Evolutionary conservation across 2,888 invertebrate genomes (phyloP), one percentile per base, ranked within the genome.

Genomic region (Drosophila rellima): DNA sequence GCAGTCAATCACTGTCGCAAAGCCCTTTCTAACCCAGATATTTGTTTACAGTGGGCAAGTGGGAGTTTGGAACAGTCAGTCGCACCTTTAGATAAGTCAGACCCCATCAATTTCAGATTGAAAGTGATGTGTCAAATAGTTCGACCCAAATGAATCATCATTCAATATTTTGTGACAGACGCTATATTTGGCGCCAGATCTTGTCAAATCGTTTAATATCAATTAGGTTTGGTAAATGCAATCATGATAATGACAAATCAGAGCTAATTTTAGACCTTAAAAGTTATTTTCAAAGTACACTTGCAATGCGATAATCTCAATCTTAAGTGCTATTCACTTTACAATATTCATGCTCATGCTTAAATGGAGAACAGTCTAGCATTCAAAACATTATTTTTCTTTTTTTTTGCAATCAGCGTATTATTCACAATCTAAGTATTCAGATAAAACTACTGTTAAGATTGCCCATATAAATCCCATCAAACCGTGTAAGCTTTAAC

Each of bases 371-470:
- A 55, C n/a, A 42, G 42, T 33, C 31, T 20, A 17, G 3, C 26
- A 29, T 6, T 51, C 6, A 10, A 35, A 31, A 23, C 10, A 10
- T 11, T 15, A 4, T 23, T 37, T 23, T 29, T 11, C 2, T 13
- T 8, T 15, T 11, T 23, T 51, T 42, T 55, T 33, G 40, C 52
- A 67, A 70, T 66, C 70, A 73, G 44, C 64, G 47, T 26, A 20
- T 63, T 55, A 60, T 78, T 75, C 29, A 68, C 65, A 59, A 82
- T 67, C 82, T 64, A 55, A 75, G 72, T 57, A 66, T 51, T 54
- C 63, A 45, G 56, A 54, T 64, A 61, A 81, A 74, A 82, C 85
- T 80, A 81, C 82, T 70, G 82, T 71, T 74, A 72, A 79, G 62
- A 79, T 74, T 59, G 74, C 47, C 64, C 66, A 66, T 73, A 70